Percentiles rank a stretch among this genome's conserved stretches.
These are phyloP conservation scores for Pteronotus mesoamericanus DNA, from an alignment of 2,797 vertebrate species.

Conservation along the genomic window DNA sequence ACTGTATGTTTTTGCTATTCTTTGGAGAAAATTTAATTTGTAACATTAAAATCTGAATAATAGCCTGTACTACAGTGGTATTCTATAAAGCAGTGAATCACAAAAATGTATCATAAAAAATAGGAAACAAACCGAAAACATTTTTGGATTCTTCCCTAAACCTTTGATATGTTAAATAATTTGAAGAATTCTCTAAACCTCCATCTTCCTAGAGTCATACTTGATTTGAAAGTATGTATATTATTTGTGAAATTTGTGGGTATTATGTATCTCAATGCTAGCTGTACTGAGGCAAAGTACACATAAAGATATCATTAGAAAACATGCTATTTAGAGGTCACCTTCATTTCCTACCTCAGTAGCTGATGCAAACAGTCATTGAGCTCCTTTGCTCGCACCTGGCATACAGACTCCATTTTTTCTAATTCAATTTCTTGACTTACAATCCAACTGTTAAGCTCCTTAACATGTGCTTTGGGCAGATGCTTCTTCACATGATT, in stretches of 20 bases:
- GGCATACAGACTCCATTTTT: conserved; percentile 85
- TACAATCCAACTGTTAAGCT: conserved; percentile 84
- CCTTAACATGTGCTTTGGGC: conserved; percentile 82
- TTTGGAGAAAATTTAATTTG: conserved; percentile 27
- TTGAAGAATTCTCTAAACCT: neutral
- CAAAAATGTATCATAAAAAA: neutral
- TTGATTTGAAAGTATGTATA: neutral
- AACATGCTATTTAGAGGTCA: neutral
- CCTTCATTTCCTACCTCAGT: conserved; percentile 80
- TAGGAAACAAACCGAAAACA: neutral
- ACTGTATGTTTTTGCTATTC: neutral
- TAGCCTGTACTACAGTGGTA: neutral
- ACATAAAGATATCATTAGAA: conserved; percentile 7
- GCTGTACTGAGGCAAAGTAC: neutral
- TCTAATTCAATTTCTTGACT: conserved; percentile 88
- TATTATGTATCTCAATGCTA: no score
- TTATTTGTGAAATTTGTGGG: neutral
- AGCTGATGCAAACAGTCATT: conserved; percentile 81
- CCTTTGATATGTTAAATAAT: neutral
- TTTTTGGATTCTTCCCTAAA: neutral
- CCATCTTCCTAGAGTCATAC: neutral
- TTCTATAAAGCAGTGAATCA: conserved; percentile 10
- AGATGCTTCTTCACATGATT: conserved; percentile 83
- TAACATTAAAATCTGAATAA: neutral
- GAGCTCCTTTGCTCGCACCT: conserved; percentile 84